A percentile compares a stretch with the other conserved stretches of the same genome.
phyloP scores from a whole-genome alignment of 37 sponge, comb jelly and placozoan species.

The Aphrocallistes beatrix region DNA sequence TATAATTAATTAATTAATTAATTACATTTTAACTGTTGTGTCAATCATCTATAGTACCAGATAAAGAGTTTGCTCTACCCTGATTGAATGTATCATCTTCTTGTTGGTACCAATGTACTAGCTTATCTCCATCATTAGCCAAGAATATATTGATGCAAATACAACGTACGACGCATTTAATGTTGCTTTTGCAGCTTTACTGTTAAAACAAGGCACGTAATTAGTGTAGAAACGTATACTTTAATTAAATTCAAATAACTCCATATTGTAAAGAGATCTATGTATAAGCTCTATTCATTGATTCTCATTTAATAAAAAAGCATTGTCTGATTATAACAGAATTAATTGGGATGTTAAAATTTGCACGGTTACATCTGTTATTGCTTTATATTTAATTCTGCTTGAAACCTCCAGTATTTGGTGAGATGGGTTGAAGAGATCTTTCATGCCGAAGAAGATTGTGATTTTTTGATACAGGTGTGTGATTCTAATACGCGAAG shows the following conservation, averaged over 20 bases:
- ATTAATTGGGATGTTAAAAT: neutral
- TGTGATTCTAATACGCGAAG: neutral
- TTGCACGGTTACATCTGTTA: neutral
- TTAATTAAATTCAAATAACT: neutral
- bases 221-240: neutral
- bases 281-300: neutral
- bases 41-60: too few relatives aligned
- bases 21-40: too few relatives aligned
- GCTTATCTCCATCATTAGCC: too few relatives aligned
- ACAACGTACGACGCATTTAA: too few relatives aligned
- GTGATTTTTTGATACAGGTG: neutral
- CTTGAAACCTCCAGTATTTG: too few relatives aligned
- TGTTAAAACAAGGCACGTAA: too few relatives aligned
- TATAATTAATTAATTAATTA: too few relatives aligned
- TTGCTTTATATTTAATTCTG: neutral
- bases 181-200: too few relatives aligned
- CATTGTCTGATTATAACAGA: neutral
- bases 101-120: too few relatives aligned
- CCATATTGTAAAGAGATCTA: neutral
- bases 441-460: neutral
- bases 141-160: too few relatives aligned
- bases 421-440: neutral
- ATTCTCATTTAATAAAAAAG: conserved; percentile 15
- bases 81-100: too few relatives aligned
- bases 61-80: too few relatives aligned